Evolutionary conservation across 2,888 invertebrate genomes (phyloP), one percentile per base, ranked within the genome.

Genomic region (Drosophila bunnanda): DNA sequence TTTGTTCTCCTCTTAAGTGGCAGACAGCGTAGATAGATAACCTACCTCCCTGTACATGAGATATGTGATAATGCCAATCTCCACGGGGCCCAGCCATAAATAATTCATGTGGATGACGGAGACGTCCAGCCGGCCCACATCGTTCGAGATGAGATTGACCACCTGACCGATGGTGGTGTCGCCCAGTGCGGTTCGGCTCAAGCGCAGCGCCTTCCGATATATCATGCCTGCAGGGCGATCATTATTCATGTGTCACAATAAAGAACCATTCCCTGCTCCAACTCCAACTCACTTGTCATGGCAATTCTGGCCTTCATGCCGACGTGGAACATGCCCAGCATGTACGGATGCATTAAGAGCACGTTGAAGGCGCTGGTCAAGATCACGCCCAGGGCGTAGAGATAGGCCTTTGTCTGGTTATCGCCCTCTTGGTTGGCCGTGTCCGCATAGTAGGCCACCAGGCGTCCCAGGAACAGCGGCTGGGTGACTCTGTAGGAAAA

Each of bases 141-240:
- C 99, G 91, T 99, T 99, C 5, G 98, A 98, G 79, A 99, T 94
- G 12, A 99, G 94, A 93, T 99, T 98, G 41, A 98, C 98, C 80
- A 95, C 94, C 91, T 95, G 95, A 5, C 95, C 95, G 36, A 94
- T 93, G 2, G 97, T 96, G 10, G 97, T 97, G 88, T 96, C 94
- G 3, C 95, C 95, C 71, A 97, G 89, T 1, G 97, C 95, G 0
- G 94, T 94, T 91, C 95, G 95, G 84, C 96, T 96, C 22, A 96
- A 90, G 58, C 93, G 93, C 76, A 96, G 91, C 1, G 95, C 93
- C 76, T 93, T 96, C 80, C 95, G 93, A 91, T 95, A 96, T 65
- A 96, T 93, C 70, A 96, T 92, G 38, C 72, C 72, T 72, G 65
- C 79, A 69, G 48, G 41, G 48, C 38, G 57, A 44, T 55, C 69